Evolutionary conservation across 2,888 invertebrate genomes (phyloP), one percentile per base, ranked within the genome.

Genomic region (Odontomyia ornata): DNA sequence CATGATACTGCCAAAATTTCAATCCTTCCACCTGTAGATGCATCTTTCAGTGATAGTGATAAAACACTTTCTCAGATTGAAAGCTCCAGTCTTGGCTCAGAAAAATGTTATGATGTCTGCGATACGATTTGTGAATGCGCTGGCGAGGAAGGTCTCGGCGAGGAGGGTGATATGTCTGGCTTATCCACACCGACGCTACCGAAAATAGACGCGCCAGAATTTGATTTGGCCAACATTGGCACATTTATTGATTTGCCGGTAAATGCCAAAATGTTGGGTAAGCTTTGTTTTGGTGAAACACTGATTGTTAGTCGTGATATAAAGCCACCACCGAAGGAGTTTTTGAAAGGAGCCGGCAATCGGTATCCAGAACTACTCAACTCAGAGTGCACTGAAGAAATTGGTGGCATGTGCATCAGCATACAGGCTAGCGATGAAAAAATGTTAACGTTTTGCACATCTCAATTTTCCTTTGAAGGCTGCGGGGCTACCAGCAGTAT

Each of bases 401-500:
- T 75, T 3, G 75, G 75, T 18, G 64, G 47, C 25, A 75, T 75
- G 64, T 47, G 46, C 18, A 46, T 75, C 18, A 64, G 47, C 28
- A 25, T 75, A 1, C 18, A 75, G 27, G 1, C 62, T n/a, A 25
- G 43, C 2, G 27, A 15, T 2, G 15, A 62, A 3, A 62, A 75
- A 27, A 27, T 75, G 3, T 21, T 75, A 21, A 47, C 27, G 1
- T 47, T 36, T 46, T 47, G 62, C 15, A 47, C 47, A 18, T 75
- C 75, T 18, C 62, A 75, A 27, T 75, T 75, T 47, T 75, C 64
- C 0, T 75, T 27, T 27, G 46, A 75, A 27, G 46, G 46, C 25
- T 21, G 23, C 23, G 46, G 64, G 21, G 75, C 75, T 0, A 27
- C 18, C 4, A 75, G 62, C 15, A 62, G 11, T n/a, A 57, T 75